Evolutionary conservation across 2,797 vertebrate genomes (phyloP).

Genomic region (Malurus leucopterus): DNA sequence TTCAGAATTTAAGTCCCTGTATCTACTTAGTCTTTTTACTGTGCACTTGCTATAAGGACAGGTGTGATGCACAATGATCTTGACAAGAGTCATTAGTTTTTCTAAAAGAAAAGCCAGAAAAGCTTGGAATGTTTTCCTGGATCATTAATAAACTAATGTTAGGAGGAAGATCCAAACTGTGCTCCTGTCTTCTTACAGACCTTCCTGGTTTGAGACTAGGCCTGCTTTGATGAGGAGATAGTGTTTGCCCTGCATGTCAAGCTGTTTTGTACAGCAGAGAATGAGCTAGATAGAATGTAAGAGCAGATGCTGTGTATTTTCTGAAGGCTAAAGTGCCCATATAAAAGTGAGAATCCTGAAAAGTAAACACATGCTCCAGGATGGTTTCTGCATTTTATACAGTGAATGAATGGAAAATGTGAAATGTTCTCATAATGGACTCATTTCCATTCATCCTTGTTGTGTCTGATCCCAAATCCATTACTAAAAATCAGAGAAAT

Average conservation of each 20-base stretch:
- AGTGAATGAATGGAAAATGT: background rate
- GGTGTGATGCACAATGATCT: background rate
- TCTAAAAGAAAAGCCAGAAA: background rate
- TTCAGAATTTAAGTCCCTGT: background rate
- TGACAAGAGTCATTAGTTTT: background rate
- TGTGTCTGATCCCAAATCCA: background rate
- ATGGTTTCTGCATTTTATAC: background rate
- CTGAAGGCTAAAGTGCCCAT: background rate
- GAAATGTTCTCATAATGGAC: background rate
- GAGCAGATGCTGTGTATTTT: background rate
- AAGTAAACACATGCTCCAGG: background rate
- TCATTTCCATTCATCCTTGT: background rate
- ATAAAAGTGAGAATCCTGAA: background rate
- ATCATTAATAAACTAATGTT: background rate
- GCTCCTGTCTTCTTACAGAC: background rate
- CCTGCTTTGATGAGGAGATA: background rate
- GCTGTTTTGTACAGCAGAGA: background rate
- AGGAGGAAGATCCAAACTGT: background rate
- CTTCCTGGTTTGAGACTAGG: background rate
- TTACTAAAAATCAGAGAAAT: background rate
- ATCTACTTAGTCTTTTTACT: background rate
- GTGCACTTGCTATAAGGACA: background rate
- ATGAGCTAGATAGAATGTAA: background rate
- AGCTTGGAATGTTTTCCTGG: background rate
- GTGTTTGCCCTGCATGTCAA: background rate